These are phyloP conservation scores for Eupithecia abbreviata DNA, from an alignment of 2,888 invertebrate species.

Conservation along the genomic window DNA sequence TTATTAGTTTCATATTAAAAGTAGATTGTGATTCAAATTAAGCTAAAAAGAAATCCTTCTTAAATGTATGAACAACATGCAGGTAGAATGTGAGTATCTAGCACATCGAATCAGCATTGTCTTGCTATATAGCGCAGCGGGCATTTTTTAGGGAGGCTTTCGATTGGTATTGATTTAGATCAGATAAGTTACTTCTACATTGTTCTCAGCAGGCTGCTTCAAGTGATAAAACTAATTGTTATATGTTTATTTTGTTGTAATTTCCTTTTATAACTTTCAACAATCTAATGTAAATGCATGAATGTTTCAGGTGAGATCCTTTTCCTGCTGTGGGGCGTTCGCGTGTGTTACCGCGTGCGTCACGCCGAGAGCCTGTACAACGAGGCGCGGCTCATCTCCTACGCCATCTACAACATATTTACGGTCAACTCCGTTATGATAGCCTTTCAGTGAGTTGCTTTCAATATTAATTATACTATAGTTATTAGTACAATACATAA, in stretches of 20 bases:
- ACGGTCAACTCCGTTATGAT: slow-evolving; percentile 96
- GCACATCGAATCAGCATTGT: background rate
- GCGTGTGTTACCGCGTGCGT: slow-evolving; percentile 93
- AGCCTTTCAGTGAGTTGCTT: slow-evolving; percentile 91
- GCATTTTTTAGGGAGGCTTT: no score
- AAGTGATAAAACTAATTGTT: no score
- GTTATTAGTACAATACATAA: no score
- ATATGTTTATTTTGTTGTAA: background rate
- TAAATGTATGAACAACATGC: no score
- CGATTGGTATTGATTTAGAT: no score
- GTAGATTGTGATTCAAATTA: no score
- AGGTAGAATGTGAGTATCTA: no score
- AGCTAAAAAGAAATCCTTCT: no score
- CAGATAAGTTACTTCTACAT: no score
- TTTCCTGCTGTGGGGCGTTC: slow-evolving; percentile 92
- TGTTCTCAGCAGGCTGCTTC: no score
- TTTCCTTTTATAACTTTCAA: background rate
- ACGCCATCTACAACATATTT: slow-evolving; percentile 97
- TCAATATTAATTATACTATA: slow-evolving; percentile 50
- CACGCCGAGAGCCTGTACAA: slow-evolving; percentile 97
- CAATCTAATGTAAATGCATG: background rate
- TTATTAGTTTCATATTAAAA: no score
- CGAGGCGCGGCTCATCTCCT: slow-evolving; percentile 95
- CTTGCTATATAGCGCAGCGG: no score
- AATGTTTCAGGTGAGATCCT: slow-evolving; percentile 86